Evolutionary conservation across 2,113 vertebrate species (phyloP), one percentile per base, ranked within the genome.

Genomic region (Cromileptes altivelis): DNA sequence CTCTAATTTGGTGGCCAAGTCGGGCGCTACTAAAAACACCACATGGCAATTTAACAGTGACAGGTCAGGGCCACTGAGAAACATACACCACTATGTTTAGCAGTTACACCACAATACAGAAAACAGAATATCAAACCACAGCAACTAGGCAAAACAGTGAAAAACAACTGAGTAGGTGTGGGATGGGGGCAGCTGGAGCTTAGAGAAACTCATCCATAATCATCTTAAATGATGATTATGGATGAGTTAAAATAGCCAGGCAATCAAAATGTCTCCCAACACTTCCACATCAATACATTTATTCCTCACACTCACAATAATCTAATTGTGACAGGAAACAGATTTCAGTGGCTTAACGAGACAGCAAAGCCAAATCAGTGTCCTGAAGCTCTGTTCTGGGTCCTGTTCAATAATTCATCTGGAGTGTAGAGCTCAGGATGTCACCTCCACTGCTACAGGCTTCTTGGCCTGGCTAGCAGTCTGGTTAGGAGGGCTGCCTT

Each of bases 401-500:
- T 75, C 19, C 69, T 11, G 81, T 90, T 93, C 85, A 91, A 76
- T 89, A 80, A 91, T 85, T 91, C 87, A 88, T 82, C 74, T 64
- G 23, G 57, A 56, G 62, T 56, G 80, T 52, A 6, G 74, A 30
- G 65, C 90, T 88, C 76, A 57, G 27, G 84, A 84, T 85, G 69
- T 84, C 91, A 70, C 89, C 90, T 87, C 71, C 30, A 49, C 90
- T 87, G 75, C 89, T 82, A 40, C 68, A 72, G 80, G 85, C 83
- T 74, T 81, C 63, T 80, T 61, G 87, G 85, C 91, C 82, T 84
- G 19, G 72, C 71, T 50, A 14, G 79, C 76, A 63, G 75, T 80
- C 84, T 86, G 79, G 73, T 91, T 82, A 67, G 89, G 86, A 90
- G 88, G 87, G 86, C 86, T 89, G 88, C 83, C 90, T 23, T 60